A percentile compares a stretch with the other conserved stretches of the same genome.
These are phyloP conservation scores for Drosophila borborema DNA, from an alignment of 2,888 invertebrate species.

Conservation along the genomic window DNA sequence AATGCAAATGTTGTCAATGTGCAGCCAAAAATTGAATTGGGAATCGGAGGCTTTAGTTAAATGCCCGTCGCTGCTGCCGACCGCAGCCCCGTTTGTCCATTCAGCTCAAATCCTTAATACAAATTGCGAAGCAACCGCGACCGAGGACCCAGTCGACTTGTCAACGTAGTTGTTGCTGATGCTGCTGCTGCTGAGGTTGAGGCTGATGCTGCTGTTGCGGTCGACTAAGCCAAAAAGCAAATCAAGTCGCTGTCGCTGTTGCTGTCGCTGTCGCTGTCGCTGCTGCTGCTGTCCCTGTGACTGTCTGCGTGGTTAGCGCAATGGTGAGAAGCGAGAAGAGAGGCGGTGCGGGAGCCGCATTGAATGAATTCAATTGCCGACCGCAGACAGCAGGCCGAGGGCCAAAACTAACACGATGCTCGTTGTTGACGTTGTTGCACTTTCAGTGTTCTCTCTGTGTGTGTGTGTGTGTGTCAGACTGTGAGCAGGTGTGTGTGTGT, in stretches of 20 bases:
- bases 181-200: constrained; percentile 46
- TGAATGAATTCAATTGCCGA: constrained; percentile 80
- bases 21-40: constrained; percentile 74
- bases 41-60: constrained; percentile 57
- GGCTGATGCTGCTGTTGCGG: constrained; percentile 59
- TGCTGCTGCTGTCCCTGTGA: constrained; percentile 28
- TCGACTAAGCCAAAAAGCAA: constrained; percentile 74
- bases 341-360: constrained; percentile 30
- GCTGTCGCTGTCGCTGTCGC: constrained; percentile 31
- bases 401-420: constrained; percentile 67
- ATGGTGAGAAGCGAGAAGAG: neutral
- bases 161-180: constrained; percentile 48
- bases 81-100: constrained; percentile 50
- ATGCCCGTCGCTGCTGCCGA: constrained; percentile 55
- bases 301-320: constrained; percentile 28
- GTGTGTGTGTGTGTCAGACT: constrained; percentile 1
- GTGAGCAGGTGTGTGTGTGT: neutral
- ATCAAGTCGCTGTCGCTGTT: constrained; percentile 57
- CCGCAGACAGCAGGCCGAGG: constrained; percentile 65
- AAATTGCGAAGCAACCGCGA: constrained; percentile 84
- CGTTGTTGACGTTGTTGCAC: constrained; percentile 58
- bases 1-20: constrained; percentile 76
- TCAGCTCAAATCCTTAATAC: constrained; percentile 75
- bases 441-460: constrained; percentile 59
- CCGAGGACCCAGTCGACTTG: constrained; percentile 42